A percentile compares a stretch with the other conserved stretches of the same genome.
These are phyloP conservation scores for Cyanoderma ruficeps DNA, from an alignment of 2,113 vertebrate genomes.

Conservation along the genomic window DNA sequence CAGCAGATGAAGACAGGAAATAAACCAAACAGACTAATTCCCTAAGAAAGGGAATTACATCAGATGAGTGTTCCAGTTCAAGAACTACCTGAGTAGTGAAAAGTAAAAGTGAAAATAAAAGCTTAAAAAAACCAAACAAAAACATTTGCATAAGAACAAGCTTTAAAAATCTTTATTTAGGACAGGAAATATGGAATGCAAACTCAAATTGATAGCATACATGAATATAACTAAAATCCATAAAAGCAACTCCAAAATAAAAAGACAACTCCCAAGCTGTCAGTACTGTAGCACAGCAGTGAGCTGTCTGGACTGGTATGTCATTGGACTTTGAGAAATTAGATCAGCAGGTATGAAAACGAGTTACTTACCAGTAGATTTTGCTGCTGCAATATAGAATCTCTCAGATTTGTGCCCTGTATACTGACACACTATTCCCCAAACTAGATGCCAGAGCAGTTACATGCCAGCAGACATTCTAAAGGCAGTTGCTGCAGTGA, in stretches of 20 bases:
- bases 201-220: constrained; percentile 47
- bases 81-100: constrained; percentile 61
- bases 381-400: neutral
- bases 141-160: constrained; percentile 42
- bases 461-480: neutral
- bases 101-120: constrained; percentile 63
- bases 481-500: neutral
- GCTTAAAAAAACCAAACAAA: constrained; percentile 38
- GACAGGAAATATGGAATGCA: constrained; percentile 45
- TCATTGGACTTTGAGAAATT: constrained; percentile 66
- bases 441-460: neutral
- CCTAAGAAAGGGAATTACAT: constrained; percentile 61
- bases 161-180: constrained; percentile 22
- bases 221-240: constrained; percentile 36
- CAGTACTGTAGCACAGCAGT: neutral
- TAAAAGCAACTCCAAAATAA: constrained; percentile 36
- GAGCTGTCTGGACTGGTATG: constrained; percentile 47
- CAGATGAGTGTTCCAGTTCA: constrained; percentile 64
- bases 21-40: constrained; percentile 66
- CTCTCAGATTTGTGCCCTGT: neutral
- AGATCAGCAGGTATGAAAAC: constrained; percentile 41
- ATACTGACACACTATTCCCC: neutral
- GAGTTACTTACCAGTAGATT: constrained; percentile 28
- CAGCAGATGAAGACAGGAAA: constrained; percentile 70
- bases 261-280: neutral